Percentiles rank a stretch among this genome's conserved stretches.
phyloP scores from a whole-genome alignment of 92 coral and sea anemone species.

The Actinostola sp. region DNA sequence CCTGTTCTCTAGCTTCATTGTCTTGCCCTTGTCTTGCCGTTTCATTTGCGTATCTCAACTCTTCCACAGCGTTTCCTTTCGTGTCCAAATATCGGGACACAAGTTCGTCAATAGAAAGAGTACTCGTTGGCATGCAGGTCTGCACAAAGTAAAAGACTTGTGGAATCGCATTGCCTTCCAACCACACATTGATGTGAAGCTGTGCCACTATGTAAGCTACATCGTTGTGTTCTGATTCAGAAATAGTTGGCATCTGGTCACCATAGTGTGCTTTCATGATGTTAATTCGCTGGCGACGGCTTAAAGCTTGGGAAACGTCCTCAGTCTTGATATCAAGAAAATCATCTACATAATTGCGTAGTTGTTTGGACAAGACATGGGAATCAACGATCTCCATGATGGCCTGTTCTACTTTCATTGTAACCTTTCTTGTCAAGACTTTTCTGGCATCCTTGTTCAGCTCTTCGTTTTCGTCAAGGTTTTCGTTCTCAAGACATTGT shows the following conservation, averaged over 20 bases:
- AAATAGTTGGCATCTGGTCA: constrained; percentile 29
- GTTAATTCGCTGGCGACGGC: constrained; percentile 60
- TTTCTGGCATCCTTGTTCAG: constrained; percentile 37
- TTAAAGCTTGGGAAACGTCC: constrained; percentile 46
- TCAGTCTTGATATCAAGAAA: constrained; percentile 73
- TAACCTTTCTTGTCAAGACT: constrained; percentile 51
- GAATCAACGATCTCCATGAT: constrained; percentile 63
- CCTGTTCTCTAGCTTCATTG: not conserved
- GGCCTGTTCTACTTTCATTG: constrained; percentile 56
- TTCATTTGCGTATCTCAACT: too few species aligned
- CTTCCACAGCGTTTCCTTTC: too few species aligned
- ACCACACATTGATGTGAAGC: constrained; percentile 80
- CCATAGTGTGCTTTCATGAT: constrained; percentile 71
- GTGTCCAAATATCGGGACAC: not conserved
- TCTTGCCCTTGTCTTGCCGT: too few species aligned
- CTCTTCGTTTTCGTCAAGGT: constrained; percentile 68
- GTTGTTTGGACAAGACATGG: constrained; percentile 33
- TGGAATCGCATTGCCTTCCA: constrained; percentile 48
- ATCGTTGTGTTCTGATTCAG: constrained; percentile 29
- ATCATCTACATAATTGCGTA: constrained; percentile 74
- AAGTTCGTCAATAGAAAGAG: not conserved
- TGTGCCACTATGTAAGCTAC: constrained; percentile 44
- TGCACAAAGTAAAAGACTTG: constrained; percentile 62
- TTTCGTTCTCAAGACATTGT: constrained; percentile 59
- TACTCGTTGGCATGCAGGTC: constrained; percentile 29